Evolutionary conservation across 2,888 invertebrate species (phyloP).

Genomic region (Drosophila meridionalis): DNA sequence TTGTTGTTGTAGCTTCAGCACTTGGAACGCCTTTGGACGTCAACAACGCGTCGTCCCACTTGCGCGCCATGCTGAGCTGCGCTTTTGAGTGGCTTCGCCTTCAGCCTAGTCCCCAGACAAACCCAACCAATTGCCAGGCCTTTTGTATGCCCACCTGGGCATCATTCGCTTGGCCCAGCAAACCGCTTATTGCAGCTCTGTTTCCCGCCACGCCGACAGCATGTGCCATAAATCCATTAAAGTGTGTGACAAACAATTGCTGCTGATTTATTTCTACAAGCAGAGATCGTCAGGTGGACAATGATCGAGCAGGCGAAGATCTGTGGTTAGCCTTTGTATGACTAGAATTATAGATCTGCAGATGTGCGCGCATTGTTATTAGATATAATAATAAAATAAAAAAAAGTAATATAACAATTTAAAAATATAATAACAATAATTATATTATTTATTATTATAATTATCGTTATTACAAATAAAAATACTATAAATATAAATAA

Average conservation of each 20-base stretch:
- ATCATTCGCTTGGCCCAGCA: constrained; percentile 33
- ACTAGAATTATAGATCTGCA: neutral
- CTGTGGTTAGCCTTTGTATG: neutral
- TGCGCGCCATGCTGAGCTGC: constrained; percentile 30
- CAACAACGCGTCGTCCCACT: constrained; percentile 28
- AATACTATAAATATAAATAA: too few relatives aligned
- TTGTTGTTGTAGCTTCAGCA: constrained; percentile 27
- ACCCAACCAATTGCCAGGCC: constrained; percentile 30
- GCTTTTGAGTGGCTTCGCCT: constrained; percentile 66
- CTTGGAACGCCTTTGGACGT: constrained; percentile 38
- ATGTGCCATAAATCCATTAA: constrained; percentile 52
- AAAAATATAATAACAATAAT: too few relatives aligned
- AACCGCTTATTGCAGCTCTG: constrained; percentile 28
- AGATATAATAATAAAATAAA: too few relatives aligned
- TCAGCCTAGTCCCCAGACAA: constrained; percentile 15
- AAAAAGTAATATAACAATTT: too few relatives aligned
- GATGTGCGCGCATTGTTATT: neutral
- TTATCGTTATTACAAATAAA: neutral
- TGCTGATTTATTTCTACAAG: constrained; percentile 8
- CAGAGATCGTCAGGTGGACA: neutral
- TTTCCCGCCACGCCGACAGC: constrained; percentile 32
- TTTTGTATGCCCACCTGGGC: constrained; percentile 56
- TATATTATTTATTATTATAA: neutral
- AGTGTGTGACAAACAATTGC: constrained; percentile 53
- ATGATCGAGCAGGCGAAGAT: neutral